These are phyloP conservation scores for Lepidochitona cinerea DNA, from an alignment of 2,888 invertebrate genomes.

Conservation along the genomic window DNA sequence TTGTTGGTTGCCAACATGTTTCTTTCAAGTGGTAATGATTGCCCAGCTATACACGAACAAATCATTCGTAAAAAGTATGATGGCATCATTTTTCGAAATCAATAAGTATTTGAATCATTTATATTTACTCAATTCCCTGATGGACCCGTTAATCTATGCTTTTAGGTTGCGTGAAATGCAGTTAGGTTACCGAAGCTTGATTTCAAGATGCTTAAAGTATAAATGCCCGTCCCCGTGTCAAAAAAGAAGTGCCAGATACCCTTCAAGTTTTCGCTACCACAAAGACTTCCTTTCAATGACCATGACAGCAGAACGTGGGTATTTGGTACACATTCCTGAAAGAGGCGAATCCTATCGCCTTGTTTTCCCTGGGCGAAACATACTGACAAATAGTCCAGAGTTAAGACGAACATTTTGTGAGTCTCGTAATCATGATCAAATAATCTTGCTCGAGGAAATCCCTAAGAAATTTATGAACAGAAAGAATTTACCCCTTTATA, in stretches of 20 bases:
- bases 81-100: conserved; percentile 31
- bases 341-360: neutral
- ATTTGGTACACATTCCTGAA: neutral
- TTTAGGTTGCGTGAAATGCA: conserved; percentile 48
- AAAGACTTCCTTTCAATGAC: neutral
- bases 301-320: neutral
- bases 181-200: conserved; percentile 38
- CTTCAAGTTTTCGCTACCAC: neutral
- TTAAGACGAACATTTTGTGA: neutral
- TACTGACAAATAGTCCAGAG: neutral
- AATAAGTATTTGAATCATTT: conserved; percentile 51
- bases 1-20: conserved; percentile 57
- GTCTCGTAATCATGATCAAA: too few relatives aligned
- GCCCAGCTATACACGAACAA: conserved; percentile 38
- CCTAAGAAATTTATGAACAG: too few relatives aligned
- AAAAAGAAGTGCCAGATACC: neutral
- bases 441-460: too few relatives aligned
- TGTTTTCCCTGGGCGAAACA: neutral
- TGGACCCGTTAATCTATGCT: conserved; percentile 56
- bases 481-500: too few relatives aligned
- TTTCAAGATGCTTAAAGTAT: neutral
- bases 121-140: conserved; percentile 45
- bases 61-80: conserved; percentile 28
- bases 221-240: neutral
- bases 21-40: conserved; percentile 46